These are phyloP conservation scores for Palythoa caribaeorum DNA, from an alignment of 92 coral and sea anemone species.

Conservation along the genomic window DNA sequence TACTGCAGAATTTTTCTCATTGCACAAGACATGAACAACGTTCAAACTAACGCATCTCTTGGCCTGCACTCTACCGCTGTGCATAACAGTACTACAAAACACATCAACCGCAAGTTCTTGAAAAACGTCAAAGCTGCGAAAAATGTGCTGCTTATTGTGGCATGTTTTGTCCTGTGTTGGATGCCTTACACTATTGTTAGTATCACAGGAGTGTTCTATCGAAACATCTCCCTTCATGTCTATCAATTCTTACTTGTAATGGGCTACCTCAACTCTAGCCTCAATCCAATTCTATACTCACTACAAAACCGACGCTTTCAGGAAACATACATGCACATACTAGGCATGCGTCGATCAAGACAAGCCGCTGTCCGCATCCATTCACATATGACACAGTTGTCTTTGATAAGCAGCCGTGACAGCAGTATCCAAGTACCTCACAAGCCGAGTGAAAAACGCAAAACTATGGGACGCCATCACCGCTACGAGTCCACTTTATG, in stretches of 20 bases:
- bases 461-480: not conserved
- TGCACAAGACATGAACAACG: conserved; percentile 47
- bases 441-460: not conserved
- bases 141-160: conserved; percentile 75
- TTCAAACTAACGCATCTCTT: not conserved
- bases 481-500: conserved; percentile 24
- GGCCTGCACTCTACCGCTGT: not conserved
- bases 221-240: not conserved
- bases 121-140: conserved; percentile 74
- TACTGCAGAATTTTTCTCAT: conserved; percentile 79
- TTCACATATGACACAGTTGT: conserved; percentile 20
- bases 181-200: conserved; percentile 80
- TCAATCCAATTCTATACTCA: conserved; percentile 30
- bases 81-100: conserved; percentile 21
- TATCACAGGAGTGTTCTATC: conserved; percentile 33
- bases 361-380: conserved; percentile 3
- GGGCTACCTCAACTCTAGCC: conserved; percentile 40
- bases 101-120: conserved; percentile 36
- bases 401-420: conserved; percentile 24
- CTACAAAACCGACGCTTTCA: conserved; percentile 37
- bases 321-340: conserved; percentile 29
- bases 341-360: conserved; percentile 15
- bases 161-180: conserved; percentile 86
- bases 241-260: conserved; percentile 6
- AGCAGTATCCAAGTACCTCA: not conserved